Evolutionary conservation across 2,888 invertebrate species (phyloP), one percentile per base, ranked within the genome.

Genomic region (Trachelus stipa): DNA sequence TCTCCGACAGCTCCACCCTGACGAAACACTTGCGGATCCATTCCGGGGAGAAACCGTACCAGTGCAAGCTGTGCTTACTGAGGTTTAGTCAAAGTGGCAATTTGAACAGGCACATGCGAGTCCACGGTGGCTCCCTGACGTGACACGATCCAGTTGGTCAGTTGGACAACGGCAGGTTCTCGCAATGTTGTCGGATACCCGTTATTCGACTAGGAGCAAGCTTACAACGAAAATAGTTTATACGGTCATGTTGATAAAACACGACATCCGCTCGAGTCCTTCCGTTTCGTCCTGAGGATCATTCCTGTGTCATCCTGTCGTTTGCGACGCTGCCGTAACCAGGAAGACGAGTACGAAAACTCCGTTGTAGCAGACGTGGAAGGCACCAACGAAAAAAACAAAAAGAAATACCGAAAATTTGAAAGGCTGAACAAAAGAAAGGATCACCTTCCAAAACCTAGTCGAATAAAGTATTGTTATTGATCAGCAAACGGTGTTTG

Each of bases 41-140:
- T 90, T 95, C 95, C 76, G 97, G 97, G 31, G 98, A 98, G 92
- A 99, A 99, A 92, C 99, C 99, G 0, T 99, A 99, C 91, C 98
- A 98, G 90, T 99, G 99, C 92, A 98, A 98, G 92, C 92, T 99
- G 81, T 99, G 99, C 92, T 93, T 98, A 88, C 94, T 99, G 84
- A 94, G 98, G 92, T 99, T 99, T 92, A 98, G 98, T 11, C 99
- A 99, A 91, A 98, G 98, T 71, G 99, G 99, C 79, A 99, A 99
- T 92, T 93, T 99, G 81, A 99, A 99, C 93, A 95, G 99, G 87
- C 99, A 99, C 92, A 99, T 99, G 99, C 94, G 99, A 85, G 99
- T 99, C 4, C 99, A 99, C 90, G 96, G 96, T 68, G 89, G 91
- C 15, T 90, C 91, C 81, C 78, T 91, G 80, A 91, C 91, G 91